Conservation (phyloP, 2,888 invertebrate species). For the Ecliptopera silaceata region DNA sequence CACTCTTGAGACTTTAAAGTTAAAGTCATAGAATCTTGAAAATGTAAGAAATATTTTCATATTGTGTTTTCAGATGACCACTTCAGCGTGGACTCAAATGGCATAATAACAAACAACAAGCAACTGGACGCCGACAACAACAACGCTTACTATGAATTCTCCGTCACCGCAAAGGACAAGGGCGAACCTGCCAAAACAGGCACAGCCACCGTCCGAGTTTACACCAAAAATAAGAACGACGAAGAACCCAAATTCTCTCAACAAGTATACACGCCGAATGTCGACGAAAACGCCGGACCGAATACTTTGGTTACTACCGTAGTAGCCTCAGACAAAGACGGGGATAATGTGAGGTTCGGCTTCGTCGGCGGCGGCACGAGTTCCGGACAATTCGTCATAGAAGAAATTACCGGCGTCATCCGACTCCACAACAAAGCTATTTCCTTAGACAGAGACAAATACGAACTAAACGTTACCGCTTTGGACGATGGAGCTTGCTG, state of each 20-base stretch:
- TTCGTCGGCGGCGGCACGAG: conserved; percentile 95
- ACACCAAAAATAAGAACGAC: conserved; percentile 99
- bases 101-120: conserved; percentile 95
- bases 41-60: conserved; percentile 3
- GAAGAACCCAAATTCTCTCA: conserved; percentile 98
- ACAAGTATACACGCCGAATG: conserved; percentile 97
- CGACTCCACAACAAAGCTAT: conserved; percentile 94
- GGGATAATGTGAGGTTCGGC: conserved; percentile 96
- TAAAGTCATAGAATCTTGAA: too few relatives aligned
- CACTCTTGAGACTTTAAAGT: too few relatives aligned
- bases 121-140: conserved; percentile 98
- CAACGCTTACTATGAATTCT: conserved; percentile 97
- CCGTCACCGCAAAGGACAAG: conserved; percentile 96
- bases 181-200: conserved; percentile 97
- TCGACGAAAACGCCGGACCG: conserved; percentile 97
- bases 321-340: conserved; percentile 98
- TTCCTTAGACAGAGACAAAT: conserved; percentile 95
- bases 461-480: conserved; percentile 98
- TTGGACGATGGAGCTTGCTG: conserved; percentile 99
- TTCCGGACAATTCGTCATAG: conserved; percentile 96
- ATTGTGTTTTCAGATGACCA: conserved; percentile 88
- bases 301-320: conserved; percentile 98
- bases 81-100: conserved; percentile 96
- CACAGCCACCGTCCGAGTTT: conserved; percentile 95
- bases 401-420: conserved; percentile 97